A percentile compares a stretch with the other conserved stretches of the same genome.
Evolutionary conservation across 37 sponge, comb jelly and placozoan genomes (phyloP).

Genomic region (Aplysina aerophoba): DNA sequence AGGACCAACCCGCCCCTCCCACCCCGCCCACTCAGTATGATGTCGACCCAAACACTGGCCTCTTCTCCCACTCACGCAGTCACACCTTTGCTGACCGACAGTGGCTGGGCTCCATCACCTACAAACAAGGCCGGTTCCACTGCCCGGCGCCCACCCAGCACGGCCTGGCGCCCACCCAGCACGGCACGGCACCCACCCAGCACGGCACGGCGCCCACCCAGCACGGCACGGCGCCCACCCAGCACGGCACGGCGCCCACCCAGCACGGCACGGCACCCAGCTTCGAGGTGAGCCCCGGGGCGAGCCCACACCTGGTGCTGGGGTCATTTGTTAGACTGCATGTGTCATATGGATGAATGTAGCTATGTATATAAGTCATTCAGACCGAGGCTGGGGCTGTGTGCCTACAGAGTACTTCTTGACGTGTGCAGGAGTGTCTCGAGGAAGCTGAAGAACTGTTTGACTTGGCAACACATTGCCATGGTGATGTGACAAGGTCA

Average conservation of each 20-base stretch:
- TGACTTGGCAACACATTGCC: slow-evolving; percentile 17
- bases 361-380: background rate
- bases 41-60: slow-evolving; percentile 74
- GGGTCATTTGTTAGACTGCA: too few species aligned
- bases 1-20: background rate
- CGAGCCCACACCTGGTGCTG: background rate
- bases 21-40: slow-evolving; percentile 32
- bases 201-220: slow-evolving; percentile 29
- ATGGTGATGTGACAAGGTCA: background rate
- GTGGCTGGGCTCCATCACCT: slow-evolving; percentile 77
- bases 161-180: too few species aligned
- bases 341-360: background rate
- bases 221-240: too few species aligned
- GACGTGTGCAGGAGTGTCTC: slow-evolving; percentile 47
- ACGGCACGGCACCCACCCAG: slow-evolving; percentile 31
- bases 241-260: slow-evolving; percentile 33
- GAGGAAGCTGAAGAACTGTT: slow-evolving; percentile 47
- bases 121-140: slow-evolving; percentile 41
- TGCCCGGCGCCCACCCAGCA: slow-evolving; percentile 31
- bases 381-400: background rate
- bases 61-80: slow-evolving; percentile 62
- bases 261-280: background rate
- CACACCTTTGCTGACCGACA: slow-evolving; percentile 49
- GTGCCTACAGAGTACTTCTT: background rate
- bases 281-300: slow-evolving; percentile 19